Percentiles rank a stretch among this genome's conserved stretches.
These are phyloP conservation scores for Gila orcuttii DNA, from an alignment of 2,113 vertebrate species.

Conservation along the genomic window DNA sequence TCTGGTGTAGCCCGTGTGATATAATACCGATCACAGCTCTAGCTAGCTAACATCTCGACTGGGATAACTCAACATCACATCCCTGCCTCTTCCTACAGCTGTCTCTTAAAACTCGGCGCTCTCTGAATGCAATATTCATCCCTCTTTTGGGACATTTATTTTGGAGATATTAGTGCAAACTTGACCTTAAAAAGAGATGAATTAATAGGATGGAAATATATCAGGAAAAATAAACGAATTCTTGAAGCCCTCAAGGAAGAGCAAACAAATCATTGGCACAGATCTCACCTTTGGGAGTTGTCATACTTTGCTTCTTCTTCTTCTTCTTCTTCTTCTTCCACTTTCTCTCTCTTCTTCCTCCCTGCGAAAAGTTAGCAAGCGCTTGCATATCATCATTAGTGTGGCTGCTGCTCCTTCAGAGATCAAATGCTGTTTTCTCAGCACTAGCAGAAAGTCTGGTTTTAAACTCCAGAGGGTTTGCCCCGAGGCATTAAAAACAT, in stretches of 20 bases:
- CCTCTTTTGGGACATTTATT: slow-evolving; percentile 53
- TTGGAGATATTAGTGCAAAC: slow-evolving; percentile 56
- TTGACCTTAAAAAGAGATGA: slow-evolving; percentile 59
- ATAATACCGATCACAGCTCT: slow-evolving; percentile 44
- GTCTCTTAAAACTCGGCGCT: slow-evolving; percentile 49
- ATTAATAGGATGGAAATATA: slow-evolving; percentile 60
- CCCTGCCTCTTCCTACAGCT: slow-evolving; percentile 52
- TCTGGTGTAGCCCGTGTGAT: slow-evolving; percentile 68
- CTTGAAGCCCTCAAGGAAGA: slow-evolving; percentile 58
- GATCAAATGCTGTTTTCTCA: slow-evolving; percentile 62
- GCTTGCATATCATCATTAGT: slow-evolving; percentile 60
- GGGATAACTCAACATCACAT: slow-evolving; percentile 50
- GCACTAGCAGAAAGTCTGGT: slow-evolving; percentile 61
- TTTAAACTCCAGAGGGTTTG: slow-evolving; percentile 60
- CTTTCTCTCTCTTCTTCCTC: slow-evolving; percentile 39
- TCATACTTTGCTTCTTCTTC: slow-evolving; percentile 39
- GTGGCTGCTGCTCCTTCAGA: slow-evolving; percentile 53
- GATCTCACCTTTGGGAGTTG: slow-evolving; percentile 63
- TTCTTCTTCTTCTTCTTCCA: slow-evolving; percentile 9
- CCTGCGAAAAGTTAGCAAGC: slow-evolving; percentile 52
- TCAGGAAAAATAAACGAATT: slow-evolving; percentile 57
- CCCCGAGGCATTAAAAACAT: slow-evolving; percentile 60
- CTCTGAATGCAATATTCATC: slow-evolving; percentile 51
- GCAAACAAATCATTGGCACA: slow-evolving; percentile 60
- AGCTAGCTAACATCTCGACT: slow-evolving; percentile 52